phyloP scores from a whole-genome alignment of 2,797 vertebrate genomes.

The Microhierax caerulescens region DNA sequence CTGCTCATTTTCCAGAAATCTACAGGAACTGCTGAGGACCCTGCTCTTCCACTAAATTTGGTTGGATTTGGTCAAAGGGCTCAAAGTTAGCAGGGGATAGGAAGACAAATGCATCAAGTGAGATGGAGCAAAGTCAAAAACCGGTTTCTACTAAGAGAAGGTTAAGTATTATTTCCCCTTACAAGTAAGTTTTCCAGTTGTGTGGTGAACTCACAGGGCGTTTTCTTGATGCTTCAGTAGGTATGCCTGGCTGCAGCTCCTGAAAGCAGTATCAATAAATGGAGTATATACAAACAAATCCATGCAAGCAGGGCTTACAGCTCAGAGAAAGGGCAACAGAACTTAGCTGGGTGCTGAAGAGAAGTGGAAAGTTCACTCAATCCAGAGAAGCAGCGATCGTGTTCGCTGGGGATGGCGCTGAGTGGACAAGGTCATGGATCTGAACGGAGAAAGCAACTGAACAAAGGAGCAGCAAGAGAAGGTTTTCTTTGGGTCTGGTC shows the following conservation, averaged over 20 bases:
- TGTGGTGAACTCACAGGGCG: not conserved
- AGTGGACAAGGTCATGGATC: not conserved
- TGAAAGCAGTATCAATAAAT: not conserved
- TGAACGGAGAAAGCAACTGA: not conserved
- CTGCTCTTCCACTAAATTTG: not conserved
- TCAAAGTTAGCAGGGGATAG: not conserved
- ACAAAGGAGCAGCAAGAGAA: not conserved
- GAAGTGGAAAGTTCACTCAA: slow-evolving; percentile 38
- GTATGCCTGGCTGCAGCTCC: not conserved
- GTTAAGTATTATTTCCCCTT: not conserved
- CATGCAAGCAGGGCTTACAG: not conserved
- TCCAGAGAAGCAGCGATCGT: not conserved
- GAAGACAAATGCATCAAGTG: not conserved
- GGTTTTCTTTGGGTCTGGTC: slow-evolving; percentile 21
- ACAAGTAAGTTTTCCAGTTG: not conserved
- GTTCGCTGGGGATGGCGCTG: not conserved
- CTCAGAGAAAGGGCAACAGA: not conserved
- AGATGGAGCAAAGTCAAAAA: not conserved
- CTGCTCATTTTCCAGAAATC: not conserved
- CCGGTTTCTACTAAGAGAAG: not conserved
- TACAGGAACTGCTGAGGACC: not conserved
- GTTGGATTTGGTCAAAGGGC: not conserved
- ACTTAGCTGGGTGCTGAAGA: not conserved
- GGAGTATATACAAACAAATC: not conserved
- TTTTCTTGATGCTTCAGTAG: not conserved